Evolutionary conservation across 1,140 invertebrate species (phyloP), one percentile per base, ranked within the genome.

Genomic region (Sitodiplosis mosellana): DNA sequence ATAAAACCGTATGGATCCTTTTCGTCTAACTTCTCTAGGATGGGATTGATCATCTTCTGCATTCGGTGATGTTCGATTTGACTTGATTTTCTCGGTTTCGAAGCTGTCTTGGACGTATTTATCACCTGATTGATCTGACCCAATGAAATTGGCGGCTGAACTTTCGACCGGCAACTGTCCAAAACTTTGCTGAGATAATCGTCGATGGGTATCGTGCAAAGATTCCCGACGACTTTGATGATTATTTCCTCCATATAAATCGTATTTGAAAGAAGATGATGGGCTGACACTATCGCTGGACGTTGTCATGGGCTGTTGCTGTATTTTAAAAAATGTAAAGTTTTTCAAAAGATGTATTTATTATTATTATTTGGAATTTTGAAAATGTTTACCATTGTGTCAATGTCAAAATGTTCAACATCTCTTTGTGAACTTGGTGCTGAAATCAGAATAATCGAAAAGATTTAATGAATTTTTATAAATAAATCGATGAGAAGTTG

Each of bases 41-140:
- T 58, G 56, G 6, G 50, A 57, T 45, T 63, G 63, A 34, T 57
- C 60, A 2, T 48, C 44, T 2, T 49, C 51, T 42, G 53, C 52
- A 12, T 54, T 55, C 3, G 54, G 52, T 33, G 18, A 46, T 49
- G 41, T 53, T 38, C 36, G 36, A 14, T 38, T 38, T 17, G 36
- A 38, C 14, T 38, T 38, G 3, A 14, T 3, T 12, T 43, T 43
- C 14, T 43, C 41, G 5, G 41, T 18, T 18, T n/a, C 18, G 20
- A 43, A 18, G n/a, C 41, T 43, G 41, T 43, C 18, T 18, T 43
- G n/a, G 17, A 18, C 18, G 41, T 43, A 43, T 17, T 43, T 43
- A 18, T 43, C 41, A 20, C 18, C 41, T 4, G 17, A 20, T 12
- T 43, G 11, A 4, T 10, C 5, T 40, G 14, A n/a, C n/a, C n/a